These are phyloP conservation scores for Hedychridium roseum DNA, from an alignment of 2,888 invertebrate species.

Conservation along the genomic window DNA sequence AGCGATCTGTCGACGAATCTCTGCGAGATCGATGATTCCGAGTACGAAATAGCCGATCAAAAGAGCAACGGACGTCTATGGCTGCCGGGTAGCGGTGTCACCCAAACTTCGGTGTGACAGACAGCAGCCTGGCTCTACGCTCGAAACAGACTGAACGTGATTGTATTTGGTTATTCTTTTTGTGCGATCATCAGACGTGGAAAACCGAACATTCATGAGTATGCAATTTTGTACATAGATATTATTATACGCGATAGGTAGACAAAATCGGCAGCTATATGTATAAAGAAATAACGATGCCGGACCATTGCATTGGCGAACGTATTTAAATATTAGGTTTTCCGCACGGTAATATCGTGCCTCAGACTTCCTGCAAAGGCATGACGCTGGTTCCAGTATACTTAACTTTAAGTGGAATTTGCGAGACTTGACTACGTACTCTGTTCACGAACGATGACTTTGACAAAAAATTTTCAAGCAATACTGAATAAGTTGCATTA, in stretches of 20 bases:
- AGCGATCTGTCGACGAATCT: constrained; percentile 88
- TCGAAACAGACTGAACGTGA: constrained; percentile 31
- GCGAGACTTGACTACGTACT: background rate
- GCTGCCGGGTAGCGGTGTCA: constrained; percentile 59
- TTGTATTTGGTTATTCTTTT: constrained; percentile 31
- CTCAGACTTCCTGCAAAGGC: constrained; percentile 35
- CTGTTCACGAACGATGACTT: too few species aligned
- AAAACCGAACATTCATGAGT: constrained; percentile 41
- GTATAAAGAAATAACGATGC: too few species aligned
- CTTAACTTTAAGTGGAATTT: constrained; percentile 33
- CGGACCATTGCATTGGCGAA: too few species aligned
- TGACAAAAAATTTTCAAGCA: too few species aligned
- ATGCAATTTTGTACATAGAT: constrained; percentile 54
- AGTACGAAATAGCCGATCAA: constrained; percentile 70
- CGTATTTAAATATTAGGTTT: constrained; percentile 3
- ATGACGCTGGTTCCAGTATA: constrained; percentile 43
- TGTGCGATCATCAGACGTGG: constrained; percentile 23
- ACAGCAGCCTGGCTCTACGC: constrained; percentile 28
- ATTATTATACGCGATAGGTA: constrained; percentile 36
- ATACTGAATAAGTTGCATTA: too few species aligned
- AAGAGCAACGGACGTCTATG: constrained; percentile 60
- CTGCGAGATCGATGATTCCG: constrained; percentile 93
- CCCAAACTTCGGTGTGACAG: constrained; percentile 64
- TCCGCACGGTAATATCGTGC: constrained; percentile 22
- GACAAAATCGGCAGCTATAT: constrained; percentile 47